Conservation (phyloP, 2,888 invertebrate genomes). For the Apodemia duryi region DNA sequence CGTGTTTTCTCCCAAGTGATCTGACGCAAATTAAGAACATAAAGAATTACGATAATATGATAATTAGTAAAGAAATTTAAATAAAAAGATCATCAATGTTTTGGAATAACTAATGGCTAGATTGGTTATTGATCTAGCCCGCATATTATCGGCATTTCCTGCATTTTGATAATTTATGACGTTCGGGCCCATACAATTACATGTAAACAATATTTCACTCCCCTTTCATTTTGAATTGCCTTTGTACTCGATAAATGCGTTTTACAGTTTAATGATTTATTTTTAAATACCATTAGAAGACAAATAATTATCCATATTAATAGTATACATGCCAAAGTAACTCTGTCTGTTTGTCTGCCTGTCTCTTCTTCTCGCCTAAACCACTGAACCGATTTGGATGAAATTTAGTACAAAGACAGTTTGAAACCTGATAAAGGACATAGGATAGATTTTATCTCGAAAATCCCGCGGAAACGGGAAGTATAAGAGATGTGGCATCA, state of each 20-base stretch:
- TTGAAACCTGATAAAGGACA: no score
- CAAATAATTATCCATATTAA: no score
- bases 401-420: no score
- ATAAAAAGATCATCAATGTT: not conserved
- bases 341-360: no score
- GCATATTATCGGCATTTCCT: constrained; percentile 59
- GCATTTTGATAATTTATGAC: constrained; percentile 43
- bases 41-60: not conserved
- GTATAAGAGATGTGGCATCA: no score
- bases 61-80: not conserved
- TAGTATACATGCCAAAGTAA: no score
- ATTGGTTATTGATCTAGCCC: constrained; percentile 36
- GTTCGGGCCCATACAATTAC: constrained; percentile 4
- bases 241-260: not conserved
- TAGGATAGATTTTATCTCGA: no score
- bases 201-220: constrained; percentile 18
- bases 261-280: not conserved
- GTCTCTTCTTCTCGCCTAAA: no score
- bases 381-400: no score
- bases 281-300: not conserved
- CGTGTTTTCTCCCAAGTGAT: no score
- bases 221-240: constrained; percentile 24
- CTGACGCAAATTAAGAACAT: not conserved
- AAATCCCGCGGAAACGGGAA: no score
- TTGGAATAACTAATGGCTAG: not conserved